Conservation (phyloP, 2,888 invertebrate species). For the Pecten maximus region DNA sequence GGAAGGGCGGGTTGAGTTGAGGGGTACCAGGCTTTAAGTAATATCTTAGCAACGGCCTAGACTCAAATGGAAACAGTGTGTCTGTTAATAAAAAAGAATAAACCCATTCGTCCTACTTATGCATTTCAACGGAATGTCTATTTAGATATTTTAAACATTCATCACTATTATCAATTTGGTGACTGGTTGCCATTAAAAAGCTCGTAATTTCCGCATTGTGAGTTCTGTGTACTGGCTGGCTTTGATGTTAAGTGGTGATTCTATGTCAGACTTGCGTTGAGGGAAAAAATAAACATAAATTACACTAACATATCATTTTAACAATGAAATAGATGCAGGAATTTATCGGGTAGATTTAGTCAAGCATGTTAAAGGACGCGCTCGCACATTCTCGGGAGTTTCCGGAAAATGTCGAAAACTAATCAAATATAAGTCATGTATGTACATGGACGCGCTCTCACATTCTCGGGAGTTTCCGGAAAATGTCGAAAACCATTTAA, state of each 20-base stretch:
- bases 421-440: no score
- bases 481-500: no score
- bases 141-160: background rate
- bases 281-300: background rate
- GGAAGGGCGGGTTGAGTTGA: no score
- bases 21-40: no score
- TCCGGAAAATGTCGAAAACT: no score
- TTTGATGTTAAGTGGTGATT: background rate
- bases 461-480: no score
- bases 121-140: background rate
- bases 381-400: no score
- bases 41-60: no score
- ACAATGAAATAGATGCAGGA: no score
- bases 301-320: background rate
- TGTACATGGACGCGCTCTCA: no score
- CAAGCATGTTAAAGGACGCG: no score
- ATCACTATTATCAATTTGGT: background rate
- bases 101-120: background rate
- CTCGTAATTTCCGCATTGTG: conserved; percentile 17
- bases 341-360: no score
- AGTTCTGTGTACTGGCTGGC: background rate
- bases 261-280: background rate
- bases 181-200: background rate
- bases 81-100: background rate
- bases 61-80: background rate